Base-by-base conservation (phyloP, 2,888 invertebrate species). In the Miltochrista miniata region DNA sequence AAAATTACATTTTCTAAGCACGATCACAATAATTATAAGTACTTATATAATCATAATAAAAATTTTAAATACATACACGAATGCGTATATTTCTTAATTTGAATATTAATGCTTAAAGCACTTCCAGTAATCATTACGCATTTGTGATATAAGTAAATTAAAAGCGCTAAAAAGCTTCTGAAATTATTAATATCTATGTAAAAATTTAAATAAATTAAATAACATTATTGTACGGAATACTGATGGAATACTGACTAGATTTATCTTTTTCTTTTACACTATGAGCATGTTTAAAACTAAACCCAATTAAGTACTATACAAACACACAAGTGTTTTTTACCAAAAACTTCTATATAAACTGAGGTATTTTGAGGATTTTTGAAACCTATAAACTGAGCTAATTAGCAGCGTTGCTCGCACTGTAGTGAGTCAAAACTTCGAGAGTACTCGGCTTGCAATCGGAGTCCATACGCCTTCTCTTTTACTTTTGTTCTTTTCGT, bases 161-260 rank as follows among this genome's bases (percentile, higher is more conserved):
- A 31, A 30, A 36, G 29, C 33, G 11, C 33, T 34, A n/a, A 33
- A 34, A 34, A n/a, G 2, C n/a, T 12, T 35, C 35, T 18, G 24
- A 35, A 24, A 13, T 35, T 24, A 35, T 35, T 15, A 24, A 48
- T 51, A 63, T 39, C 18, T 34, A 10, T 7, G 11, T 35, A 35
- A n/a, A n/a, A n/a, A 44, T 35, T 7, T 12, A 45, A 36, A 36
- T 14, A 11, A 45, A 45, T 14, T 42, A 42, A 30, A 53, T 59
- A 61, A 59, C 39, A 54, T 56, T 62, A 60, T 58, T 45, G 47
- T 58, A 43, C 58, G 53, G 56, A 76, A 75, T 77, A 74, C 72
- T 77, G 70, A 58, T 64, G 54, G 56, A 66, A 64, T 69, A 72
- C 63, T 80, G 83, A 83, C 82, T 83, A 83, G 82, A 78, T 66